Conservation (phyloP, 2,113 vertebrate genomes). For the Synchiropus splendidus region DNA sequence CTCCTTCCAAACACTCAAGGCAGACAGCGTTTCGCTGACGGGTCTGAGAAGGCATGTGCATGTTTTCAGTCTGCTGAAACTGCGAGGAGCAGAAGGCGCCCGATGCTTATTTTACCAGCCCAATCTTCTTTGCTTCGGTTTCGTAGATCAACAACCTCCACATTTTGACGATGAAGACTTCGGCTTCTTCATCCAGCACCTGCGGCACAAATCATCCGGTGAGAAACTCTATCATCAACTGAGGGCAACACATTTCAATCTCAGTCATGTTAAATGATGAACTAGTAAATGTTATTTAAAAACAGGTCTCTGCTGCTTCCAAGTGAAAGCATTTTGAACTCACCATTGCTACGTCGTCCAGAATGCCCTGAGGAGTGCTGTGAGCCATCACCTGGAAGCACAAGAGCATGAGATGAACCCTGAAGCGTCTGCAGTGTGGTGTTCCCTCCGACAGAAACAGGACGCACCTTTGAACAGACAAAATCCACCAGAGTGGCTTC, state of each 20-base stretch:
- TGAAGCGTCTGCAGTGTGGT: too few species aligned
- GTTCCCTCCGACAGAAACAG: not conserved
- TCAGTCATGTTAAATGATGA: too few species aligned
- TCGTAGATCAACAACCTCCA: constrained; percentile 98
- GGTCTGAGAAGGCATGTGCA: constrained; percentile 29
- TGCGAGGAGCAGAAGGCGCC: constrained; percentile 14
- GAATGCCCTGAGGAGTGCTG: constrained; percentile 95
- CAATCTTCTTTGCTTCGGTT: constrained; percentile 99
- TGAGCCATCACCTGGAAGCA: constrained; percentile 89
- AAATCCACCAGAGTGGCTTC: constrained; percentile 96
- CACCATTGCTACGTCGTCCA: constrained; percentile 98
- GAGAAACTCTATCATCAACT: too few species aligned
- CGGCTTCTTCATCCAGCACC: constrained; percentile 98
- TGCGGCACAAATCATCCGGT: constrained; percentile 50
- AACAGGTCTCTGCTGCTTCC: too few species aligned
- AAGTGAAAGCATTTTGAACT: too few species aligned
- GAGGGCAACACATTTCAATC: too few species aligned
- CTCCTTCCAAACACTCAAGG: constrained; percentile 18
- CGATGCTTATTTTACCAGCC: constrained; percentile 86
- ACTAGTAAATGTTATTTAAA: too few species aligned
- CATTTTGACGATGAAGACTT: constrained; percentile 99
- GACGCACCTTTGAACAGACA: constrained; percentile 92
- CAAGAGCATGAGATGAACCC: not conserved
- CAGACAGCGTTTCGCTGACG: constrained; percentile 39
- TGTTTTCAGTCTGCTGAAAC: constrained; percentile 24